Evolutionary conservation across 2,888 invertebrate genomes (phyloP), one percentile per base, ranked within the genome.

Genomic region (Ligdia adustata): DNA sequence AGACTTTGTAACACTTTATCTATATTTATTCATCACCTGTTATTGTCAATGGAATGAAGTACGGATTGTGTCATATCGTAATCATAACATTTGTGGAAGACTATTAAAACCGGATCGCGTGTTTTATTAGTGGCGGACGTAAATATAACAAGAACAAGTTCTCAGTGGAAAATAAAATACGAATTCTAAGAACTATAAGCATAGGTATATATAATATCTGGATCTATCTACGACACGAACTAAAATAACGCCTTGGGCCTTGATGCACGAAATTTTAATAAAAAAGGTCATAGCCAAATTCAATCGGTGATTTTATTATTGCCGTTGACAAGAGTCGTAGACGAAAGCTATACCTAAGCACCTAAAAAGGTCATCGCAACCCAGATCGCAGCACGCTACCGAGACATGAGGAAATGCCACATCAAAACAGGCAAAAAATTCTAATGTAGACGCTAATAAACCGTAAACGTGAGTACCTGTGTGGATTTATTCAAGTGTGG

Each of bases 41-140:
- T 49, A 49, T 44, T 53, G 49, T 39, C 38, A 52, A 37, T 28
- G 34, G 49, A 41, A 41, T 41, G n/a, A n/a, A n/a, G n/a, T 28
- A 49, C 33, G 26, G 37, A 48, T 48, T 48, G 31, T 48, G 37
- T 48, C 48, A 48, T 35, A 41, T 48, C 22, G 41, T 31, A 32
- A 48, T 41, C 35, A 29, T 41, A 41, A 52, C 40, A 44, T 41
- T 37, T 41, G 35, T 37, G 22, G 35, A 32, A 11, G 18, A 41
- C 14, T 42, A 35, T 47, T 39, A 35, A 27, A 48, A 48, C 47
- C 47, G 41, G 47, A 41, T 48, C 37, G 37, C 18, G 7, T 27
- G 18, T 41, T 47, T 42, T 48, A 41, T 47, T 47, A 26, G 22
- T 20, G 27, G 31, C 41, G 27, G 41, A 41, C 35, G 37, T 35